Evolutionary conservation across 2,888 invertebrate genomes (phyloP).

Genomic region (Homarus gammarus): DNA sequence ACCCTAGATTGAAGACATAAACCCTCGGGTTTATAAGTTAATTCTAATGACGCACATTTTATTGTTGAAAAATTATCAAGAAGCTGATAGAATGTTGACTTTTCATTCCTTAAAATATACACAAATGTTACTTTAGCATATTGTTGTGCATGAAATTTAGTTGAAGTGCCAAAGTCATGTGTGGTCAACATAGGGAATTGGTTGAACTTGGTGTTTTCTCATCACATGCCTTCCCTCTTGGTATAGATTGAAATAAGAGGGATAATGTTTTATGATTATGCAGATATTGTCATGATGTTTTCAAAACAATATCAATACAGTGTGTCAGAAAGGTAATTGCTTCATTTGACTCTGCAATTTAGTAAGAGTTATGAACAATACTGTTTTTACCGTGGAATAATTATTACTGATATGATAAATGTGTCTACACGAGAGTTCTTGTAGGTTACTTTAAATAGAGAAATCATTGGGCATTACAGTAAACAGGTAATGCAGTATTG

Average conservation of each 20-base stretch:
- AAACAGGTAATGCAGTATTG: too few species aligned
- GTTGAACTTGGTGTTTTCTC: background rate
- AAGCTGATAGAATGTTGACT: background rate
- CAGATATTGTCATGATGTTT: background rate
- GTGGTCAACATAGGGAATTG: background rate
- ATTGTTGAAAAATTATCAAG: background rate
- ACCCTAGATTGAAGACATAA: background rate
- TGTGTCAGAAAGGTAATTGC: background rate
- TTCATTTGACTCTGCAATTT: background rate
- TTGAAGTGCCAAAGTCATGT: background rate
- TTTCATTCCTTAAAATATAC: background rate
- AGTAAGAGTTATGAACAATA: background rate
- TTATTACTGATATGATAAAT: too few species aligned
- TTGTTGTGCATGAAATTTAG: background rate
- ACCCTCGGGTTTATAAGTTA: background rate
- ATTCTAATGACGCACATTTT: background rate
- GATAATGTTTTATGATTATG: background rate
- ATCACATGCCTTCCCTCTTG: background rate
- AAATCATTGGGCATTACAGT: too few species aligned
- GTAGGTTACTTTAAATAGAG: too few species aligned
- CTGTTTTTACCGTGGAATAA: too few species aligned
- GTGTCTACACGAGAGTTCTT: too few species aligned
- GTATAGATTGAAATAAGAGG: background rate
- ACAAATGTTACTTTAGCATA: background rate
- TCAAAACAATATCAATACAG: background rate